These are phyloP conservation scores for Lutjanus campechanus DNA, from an alignment of 2,797 vertebrate genomes.

Conservation along the genomic window DNA sequence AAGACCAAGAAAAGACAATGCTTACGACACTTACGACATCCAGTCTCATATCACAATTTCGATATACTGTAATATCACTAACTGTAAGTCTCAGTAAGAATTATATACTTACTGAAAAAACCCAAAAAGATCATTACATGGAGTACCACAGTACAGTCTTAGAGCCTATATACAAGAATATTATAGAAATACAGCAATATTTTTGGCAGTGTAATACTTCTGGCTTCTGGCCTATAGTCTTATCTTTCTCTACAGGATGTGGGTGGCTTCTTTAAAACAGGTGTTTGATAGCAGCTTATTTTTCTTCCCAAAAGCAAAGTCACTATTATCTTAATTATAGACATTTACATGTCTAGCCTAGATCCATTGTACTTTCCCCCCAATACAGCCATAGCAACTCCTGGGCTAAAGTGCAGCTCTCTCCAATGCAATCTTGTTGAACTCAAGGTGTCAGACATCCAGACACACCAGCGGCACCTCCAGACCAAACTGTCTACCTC, in stretches of 20 bases:
- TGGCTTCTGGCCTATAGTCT: neutral
- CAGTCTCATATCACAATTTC: too few relatives aligned
- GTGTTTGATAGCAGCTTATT: slow-evolving; percentile 65
- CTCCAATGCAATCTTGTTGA: slow-evolving; percentile 57
- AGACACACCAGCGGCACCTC: slow-evolving; percentile 66
- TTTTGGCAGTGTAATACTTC: neutral
- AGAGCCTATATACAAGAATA: neutral
- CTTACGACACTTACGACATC: too few relatives aligned
- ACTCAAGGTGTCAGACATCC: slow-evolving; percentile 76
- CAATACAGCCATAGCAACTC: slow-evolving; percentile 25
- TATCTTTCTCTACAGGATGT: slow-evolving; percentile 38
- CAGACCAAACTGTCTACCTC: slow-evolving; percentile 55
- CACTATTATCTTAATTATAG: slow-evolving; percentile 79
- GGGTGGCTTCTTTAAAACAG: slow-evolving; percentile 66
- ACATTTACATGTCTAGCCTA: slow-evolving; percentile 74
- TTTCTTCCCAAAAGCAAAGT: slow-evolving; percentile 55
- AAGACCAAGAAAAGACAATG: too few relatives aligned
- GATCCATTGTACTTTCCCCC: slow-evolving; percentile 60
- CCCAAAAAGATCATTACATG: neutral
- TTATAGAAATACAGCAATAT: slow-evolving; percentile 1
- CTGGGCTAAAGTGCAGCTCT: slow-evolving; percentile 40
- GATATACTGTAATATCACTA: too few relatives aligned
- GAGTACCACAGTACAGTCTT: neutral
- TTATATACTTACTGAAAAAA: neutral
- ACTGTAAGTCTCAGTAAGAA: neutral